Base-by-base conservation (phyloP, 2,888 invertebrate species). In the Pachymerium ferrugineum region DNA sequence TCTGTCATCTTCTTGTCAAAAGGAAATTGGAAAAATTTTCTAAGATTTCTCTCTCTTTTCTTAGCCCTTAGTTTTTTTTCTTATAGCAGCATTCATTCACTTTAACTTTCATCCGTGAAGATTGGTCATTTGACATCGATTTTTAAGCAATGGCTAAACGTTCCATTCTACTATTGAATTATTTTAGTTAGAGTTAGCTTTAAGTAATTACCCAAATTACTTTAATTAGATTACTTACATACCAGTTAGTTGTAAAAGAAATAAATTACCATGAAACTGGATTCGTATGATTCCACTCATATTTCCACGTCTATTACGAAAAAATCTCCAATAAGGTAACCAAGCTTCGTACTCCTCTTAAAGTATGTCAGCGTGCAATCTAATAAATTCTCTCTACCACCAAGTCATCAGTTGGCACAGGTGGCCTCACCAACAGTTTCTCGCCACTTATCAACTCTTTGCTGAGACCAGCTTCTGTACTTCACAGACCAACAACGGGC, bases 401-500 rank as follows among this genome's bases (percentile, higher is more conserved):
- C 47, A 54, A 54, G 47, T 54, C 47, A 54, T 54, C 47, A 54
- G 47, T 54, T 54, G 47, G 47, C 47, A 54, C 47, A 54, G 47
- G 47, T 54, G 47, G 47, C 47, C 47, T 54, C 16, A 54, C 47
- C 47, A 54, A 54, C 47, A 12, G 47, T 54, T 54, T 54, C 47
- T 22, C 47, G 47, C 47, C 47, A 54, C 47, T 54, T 54, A 54
- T 54, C 47, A 54, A 54, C 47, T 54, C 47, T 54, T 54, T 54
- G 47, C 47, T 54, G 47, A 54, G 47, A 22, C 47, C 16, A 54
- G 47, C 47, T 54, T 54, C 47, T 54, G 19, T 54, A 3, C 19
- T 19, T 54, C 47, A 22, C 47, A 54, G 47, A 54, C 47, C 16
- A 22, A 22, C 47, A 54, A 54, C 47, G 19, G 47, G 47, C 47